Conservation (phyloP, 1,140 invertebrate genomes). For the Galleria mellonella region DNA sequence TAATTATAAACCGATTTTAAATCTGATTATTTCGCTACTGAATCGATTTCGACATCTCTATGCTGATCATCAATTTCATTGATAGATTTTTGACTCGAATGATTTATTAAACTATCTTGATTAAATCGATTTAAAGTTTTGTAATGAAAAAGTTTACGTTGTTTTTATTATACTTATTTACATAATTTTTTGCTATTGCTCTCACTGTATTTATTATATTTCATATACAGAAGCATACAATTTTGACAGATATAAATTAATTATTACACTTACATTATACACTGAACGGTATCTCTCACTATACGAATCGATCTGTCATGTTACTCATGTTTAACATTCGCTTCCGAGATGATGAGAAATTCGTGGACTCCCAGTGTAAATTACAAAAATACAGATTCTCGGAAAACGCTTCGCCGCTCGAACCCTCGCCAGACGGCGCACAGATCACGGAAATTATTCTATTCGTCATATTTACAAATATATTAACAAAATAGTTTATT, state of each 20-base stretch:
- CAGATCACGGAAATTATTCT: conserved; percentile 27
- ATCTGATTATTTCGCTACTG: conserved; percentile 59
- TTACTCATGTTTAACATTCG: conserved; percentile 21
- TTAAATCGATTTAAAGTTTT: conserved; percentile 29
- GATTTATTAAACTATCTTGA: conserved; percentile 37
- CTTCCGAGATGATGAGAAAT: conserved; percentile 3
- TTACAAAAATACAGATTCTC: neutral
- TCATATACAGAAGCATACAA: conserved; percentile 20
- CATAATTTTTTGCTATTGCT: neutral
- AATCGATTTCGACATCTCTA: conserved; percentile 45
- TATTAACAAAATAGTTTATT: conserved; percentile 48
- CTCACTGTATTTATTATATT: neutral
- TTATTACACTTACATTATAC: conserved; percentile 13
- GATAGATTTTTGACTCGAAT: conserved; percentile 39
- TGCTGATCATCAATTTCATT: conserved; percentile 48
- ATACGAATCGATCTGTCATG: conserved; percentile 41
- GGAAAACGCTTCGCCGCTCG: conserved; percentile 8
- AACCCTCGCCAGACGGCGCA: conserved; percentile 34
- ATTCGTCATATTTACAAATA: conserved; percentile 53
- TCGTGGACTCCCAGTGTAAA: conserved; percentile 8
- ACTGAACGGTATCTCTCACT: conserved; percentile 11
- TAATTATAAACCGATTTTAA: conserved; percentile 63
- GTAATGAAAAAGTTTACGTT: neutral
- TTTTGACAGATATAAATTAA: conserved; percentile 25
- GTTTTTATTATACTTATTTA: neutral